Evolutionary conservation across 2,797 vertebrate species (phyloP), one percentile per base, ranked within the genome.

Genomic region (Muscicapa comitata): DNA sequence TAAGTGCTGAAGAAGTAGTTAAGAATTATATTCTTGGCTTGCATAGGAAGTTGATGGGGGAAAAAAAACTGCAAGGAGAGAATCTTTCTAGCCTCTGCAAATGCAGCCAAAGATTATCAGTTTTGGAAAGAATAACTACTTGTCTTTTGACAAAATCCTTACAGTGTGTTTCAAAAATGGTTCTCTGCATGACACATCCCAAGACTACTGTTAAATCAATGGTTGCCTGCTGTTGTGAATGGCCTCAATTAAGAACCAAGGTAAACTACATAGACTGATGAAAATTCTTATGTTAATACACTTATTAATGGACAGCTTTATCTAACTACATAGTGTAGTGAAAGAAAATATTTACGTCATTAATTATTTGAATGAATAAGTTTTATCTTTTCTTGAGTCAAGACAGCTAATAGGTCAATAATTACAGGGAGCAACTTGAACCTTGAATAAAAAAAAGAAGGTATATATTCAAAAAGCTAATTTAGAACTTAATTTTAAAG

Each of bases 21-120:
- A 50, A 71, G 16, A 67, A 85, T 58, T 72, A 20, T 16, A 29
- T 19, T 47, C 18, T 71, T 45, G 21, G 17, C 45, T 78, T 74
- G 10, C 0, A 0, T n/a, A 57, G 24, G 29, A 90, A 90, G 21
- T 2, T 31, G 28, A 73, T 76, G 5, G 13, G 23, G 7, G 70
- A 63, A 68, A 38, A 29, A 68, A 38, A 25, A 9, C 9, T 38
- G 10, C 48, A 61, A 7, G 21, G 14, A 59, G 37, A 58, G 37
- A 86, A 83, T 67, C 48, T 67, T 16, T 17, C 37, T 26, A 26
- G 33, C 8, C 14, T 86, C 50, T 92, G 53, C 11, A 80, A 74
- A 55, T 37, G 11, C n/a, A 71, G 18, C 10, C 68, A 31, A 86
- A 31, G 6, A 53, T 65, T 28, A n/a, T 38, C 24, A 81, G 1